Percentiles rank a stretch among this genome's conserved stretches.
These are phyloP conservation scores for Melieria crassipennis DNA, from an alignment of 2,888 invertebrate genomes.

Conservation along the genomic window DNA sequence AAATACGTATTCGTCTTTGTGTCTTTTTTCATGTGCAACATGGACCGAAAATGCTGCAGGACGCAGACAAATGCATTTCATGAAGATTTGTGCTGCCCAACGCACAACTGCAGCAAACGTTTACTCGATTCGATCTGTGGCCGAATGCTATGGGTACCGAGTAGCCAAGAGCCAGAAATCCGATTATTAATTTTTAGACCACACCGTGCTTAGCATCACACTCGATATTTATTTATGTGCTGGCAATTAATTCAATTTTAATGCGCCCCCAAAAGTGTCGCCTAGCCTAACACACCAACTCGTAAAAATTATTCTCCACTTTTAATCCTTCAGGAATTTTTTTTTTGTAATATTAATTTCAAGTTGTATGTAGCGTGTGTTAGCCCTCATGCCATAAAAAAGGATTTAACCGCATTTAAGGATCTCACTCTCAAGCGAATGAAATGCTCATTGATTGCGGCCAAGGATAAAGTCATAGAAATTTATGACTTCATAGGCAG, in stretches of 20 bases:
- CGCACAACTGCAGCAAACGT: no score
- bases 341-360: background rate
- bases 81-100: background rate
- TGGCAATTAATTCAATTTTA: constrained; percentile 37
- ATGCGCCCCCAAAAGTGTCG: constrained; percentile 32
- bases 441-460: constrained; percentile 46
- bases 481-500: constrained; percentile 53
- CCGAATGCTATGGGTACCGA: no score
- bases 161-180: no score
- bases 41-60: constrained; percentile 21
- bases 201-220: no score
- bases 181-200: no score
- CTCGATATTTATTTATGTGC: constrained; percentile 30
- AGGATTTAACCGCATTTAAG: constrained; percentile 31
- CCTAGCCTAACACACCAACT: constrained; percentile 18
- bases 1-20: no score
- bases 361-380: constrained; percentile 7
- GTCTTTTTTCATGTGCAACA: no score
- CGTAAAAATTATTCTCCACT: constrained; percentile 9
- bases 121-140: no score
- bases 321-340: background rate
- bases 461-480: constrained; percentile 56
- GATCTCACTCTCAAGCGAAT: background rate
- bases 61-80: constrained; percentile 36
- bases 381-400: constrained; percentile 11